Evolutionary conservation across 2,797 vertebrate genomes (phyloP), one percentile per base, ranked within the genome.

Genomic region (Poecilia picta): DNA sequence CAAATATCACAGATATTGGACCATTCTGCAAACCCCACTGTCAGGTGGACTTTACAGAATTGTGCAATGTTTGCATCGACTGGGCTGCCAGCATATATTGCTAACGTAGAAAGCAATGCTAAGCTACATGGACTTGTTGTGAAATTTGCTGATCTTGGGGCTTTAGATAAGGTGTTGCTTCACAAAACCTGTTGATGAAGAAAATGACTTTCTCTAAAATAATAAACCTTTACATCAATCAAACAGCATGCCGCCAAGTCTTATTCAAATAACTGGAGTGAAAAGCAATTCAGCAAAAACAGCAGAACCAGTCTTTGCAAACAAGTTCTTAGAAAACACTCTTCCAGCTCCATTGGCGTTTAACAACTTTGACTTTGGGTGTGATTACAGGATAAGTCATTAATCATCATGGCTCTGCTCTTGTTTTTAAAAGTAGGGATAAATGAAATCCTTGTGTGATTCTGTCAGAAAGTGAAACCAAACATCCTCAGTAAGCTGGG

Each of bases 1-100:
- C 79, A 85, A 82, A 88, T 76, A 82, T 74, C 68, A 23, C 31
- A 81, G 55, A 80, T 31, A 76, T 73, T 77, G 76, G 71, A 78
- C 47, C 73, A 74, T 81, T 83, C 81, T 79, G 74, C n/a, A 78
- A 72, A 72, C 28, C 12, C n/a, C 53, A 18, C 10, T 11, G 8
- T 12, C 2, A 2, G 2, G 39, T 25, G 25, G 45, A 64, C 55
- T 4, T 20, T 15, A 45, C 68, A 86, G 70, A 79, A 74, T 31
- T 68, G 72, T 85, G 45, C 72, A 81, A 75, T 76, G 73, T 77
- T 74, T n/a, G 25, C 75, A 74, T 82, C 62, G 55, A 76, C 77
- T 86, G 79, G 78, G 82, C 74, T 81, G 82, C 79, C 74, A 85
- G 55, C 84, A 62, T 8, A 55, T 28, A 66, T 23, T 82, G 20